Base-by-base conservation (phyloP, 2,113 vertebrate species). In the Chloebia gouldiae region DNA sequence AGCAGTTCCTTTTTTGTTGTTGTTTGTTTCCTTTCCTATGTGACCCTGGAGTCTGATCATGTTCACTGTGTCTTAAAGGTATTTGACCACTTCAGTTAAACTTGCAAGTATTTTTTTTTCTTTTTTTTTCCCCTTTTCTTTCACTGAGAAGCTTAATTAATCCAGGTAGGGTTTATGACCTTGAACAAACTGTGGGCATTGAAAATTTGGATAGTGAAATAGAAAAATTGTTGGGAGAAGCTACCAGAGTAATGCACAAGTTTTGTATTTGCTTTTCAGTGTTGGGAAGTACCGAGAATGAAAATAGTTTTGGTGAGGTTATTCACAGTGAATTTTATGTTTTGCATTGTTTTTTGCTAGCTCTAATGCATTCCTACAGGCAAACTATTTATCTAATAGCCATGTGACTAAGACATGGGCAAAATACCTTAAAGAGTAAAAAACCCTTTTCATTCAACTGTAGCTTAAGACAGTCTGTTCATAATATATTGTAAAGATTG, bases 121-220 rank as follows among this genome's bases (percentile, higher is more conserved):
- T 9, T 23, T 23, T 51, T 42, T 7, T 31, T 25, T n/a, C n/a
- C n/a, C n/a, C n/a, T n/a, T n/a, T n/a, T 11, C 61, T 12, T 61
- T 1, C 28, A 93, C 82, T 35, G 72, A 92, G 77, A 91, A 92
- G 80, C 70, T 95, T 97, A 97, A 97, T 97, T 95, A 97, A 97
- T 97, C 96, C 92, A 96, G 93, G 95, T 96, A 96, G 84, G 83
- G 94, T 95, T 97, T 97, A 93, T 94, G 95, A 96, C 95, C 94
- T 95, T 95, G 95, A 97, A 95, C 96, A 96, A 96, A 96, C 96
- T 73, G 73, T 91, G 88, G 75, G 88, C 94, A 95, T 92, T 94
- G 92, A 96, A 95, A 97, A 96, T 96, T 94, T 96, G 94, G 85
- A 94, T 89, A 96, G 94, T 11, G 93, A 95, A 95, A 93, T 90